phyloP scores from a whole-genome alignment of 2,113 vertebrate species.

The Vulpes lagopus region DNA sequence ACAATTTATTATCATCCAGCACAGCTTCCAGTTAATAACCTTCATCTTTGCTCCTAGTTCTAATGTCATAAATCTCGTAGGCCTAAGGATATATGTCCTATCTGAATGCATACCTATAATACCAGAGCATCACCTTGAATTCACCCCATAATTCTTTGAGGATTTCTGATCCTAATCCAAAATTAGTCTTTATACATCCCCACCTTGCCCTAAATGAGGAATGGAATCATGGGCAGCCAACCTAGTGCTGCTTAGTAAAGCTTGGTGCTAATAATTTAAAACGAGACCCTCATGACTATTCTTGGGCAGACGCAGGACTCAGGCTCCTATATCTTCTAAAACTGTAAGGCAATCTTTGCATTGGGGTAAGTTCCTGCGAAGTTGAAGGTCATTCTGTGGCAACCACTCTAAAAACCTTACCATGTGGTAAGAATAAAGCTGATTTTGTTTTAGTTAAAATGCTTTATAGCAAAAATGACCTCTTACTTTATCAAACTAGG shows the following conservation, averaged over 20 bases:
- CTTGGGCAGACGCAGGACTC: background rate
- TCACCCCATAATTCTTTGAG: background rate
- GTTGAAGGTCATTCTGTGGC: background rate
- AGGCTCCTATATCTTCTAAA: background rate
- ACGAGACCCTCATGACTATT: background rate
- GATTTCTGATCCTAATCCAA: background rate
- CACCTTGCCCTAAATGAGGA: background rate
- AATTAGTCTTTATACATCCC: background rate
- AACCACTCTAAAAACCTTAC: background rate
- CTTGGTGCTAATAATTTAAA: background rate
- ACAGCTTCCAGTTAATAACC: background rate
- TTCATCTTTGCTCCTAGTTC: background rate
- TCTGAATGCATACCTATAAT: background rate
- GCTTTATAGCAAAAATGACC: background rate
- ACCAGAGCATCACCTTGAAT: background rate
- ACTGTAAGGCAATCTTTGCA: too few relatives aligned
- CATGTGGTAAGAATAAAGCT: background rate
- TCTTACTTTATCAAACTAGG: background rate
- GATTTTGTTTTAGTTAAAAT: background rate
- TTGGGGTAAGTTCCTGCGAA: background rate
- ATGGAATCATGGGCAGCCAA: background rate
- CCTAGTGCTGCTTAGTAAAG: background rate
- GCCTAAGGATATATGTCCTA: background rate
- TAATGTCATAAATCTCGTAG: background rate
- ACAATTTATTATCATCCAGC: background rate